phyloP scores from a whole-genome alignment of 2,113 vertebrate species.

The Tragelaphus buxtoni region DNA sequence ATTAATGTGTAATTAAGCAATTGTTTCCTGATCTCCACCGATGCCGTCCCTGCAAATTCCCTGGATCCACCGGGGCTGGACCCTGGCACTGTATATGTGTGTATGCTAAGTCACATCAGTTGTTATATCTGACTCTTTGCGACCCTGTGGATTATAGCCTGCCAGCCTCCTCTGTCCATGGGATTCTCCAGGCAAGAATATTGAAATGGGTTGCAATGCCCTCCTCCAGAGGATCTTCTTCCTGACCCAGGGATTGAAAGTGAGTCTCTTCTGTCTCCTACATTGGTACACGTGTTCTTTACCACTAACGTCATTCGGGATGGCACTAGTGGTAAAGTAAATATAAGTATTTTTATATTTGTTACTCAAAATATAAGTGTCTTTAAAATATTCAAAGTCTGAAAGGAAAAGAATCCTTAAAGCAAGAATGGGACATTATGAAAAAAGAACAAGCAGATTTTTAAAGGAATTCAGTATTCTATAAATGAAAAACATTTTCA shows the following conservation, averaged over 20 bases:
- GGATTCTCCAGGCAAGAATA: background rate
- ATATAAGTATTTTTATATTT: background rate
- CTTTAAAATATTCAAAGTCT: background rate
- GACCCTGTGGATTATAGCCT: background rate
- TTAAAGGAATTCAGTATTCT: background rate
- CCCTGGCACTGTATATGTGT: background rate
- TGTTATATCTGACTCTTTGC: background rate
- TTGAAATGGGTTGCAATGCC: background rate
- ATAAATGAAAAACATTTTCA: background rate
- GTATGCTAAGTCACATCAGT: background rate
- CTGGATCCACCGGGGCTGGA: too few relatives aligned
- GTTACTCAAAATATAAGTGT: background rate
- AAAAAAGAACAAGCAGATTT: background rate
- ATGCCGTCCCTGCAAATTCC: too few relatives aligned
- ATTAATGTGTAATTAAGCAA: too few relatives aligned
- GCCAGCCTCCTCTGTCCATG: background rate
- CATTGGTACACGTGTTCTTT: background rate
- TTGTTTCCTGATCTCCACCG: too few relatives aligned
- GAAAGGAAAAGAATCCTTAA: background rate
- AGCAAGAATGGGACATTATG: background rate
- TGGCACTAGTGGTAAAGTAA: background rate
- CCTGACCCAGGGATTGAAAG: background rate
- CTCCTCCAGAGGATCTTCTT: background rate
- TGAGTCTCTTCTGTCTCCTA: background rate
- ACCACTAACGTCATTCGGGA: background rate